Base-by-base conservation (phyloP, 2,888 invertebrate genomes). In the Tuberolachnus salignus region DNA sequence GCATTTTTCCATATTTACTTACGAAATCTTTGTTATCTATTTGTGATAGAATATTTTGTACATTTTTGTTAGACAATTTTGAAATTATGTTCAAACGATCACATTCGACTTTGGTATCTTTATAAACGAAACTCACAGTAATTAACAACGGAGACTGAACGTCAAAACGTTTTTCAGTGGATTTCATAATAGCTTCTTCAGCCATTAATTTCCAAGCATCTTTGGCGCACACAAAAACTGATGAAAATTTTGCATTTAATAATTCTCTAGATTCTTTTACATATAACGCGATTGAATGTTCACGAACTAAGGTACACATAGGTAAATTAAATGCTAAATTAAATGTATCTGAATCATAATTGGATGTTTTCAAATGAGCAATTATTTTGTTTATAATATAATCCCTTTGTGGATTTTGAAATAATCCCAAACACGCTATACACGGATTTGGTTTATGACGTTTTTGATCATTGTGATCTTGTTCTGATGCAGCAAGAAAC, bases 121-220 rank as follows among this genome's bases (percentile, higher is more conserved):
- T 82, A 83, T 90, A 89, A 34, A 87, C 86, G 82, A 90, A 87
- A 82, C 85, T 86, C n/a, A 91, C 84, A 6, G 90, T 90, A 81
- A 92, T 85, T 11, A 89, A 86, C 81, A 92, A 88, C 46, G 89
- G 88, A 6, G 90, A 89, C 10, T 87, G 86, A 10, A 88, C 87
- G 82, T 91, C 89, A 82, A 90, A 87, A 16, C 85, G 84, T 84
- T 89, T 90, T 16, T 86, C 85, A 0, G 92, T 85, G 66, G 85
- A 84, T 16, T 86, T 81, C 19, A 90, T 89, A 26, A 94, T 85
- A 74, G 86, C 85, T 0, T 88, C 87, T 72, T 91, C 90, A 73
- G 91, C 88, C 14, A 90, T 88, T 87, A 91, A 90, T 85, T 94
- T 94, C 89, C 93, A 94, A 0, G 91, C 91, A 84, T 94, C 93